Conservation (phyloP, 2,888 invertebrate species). For the Cylindroiulus punctatus region DNA sequence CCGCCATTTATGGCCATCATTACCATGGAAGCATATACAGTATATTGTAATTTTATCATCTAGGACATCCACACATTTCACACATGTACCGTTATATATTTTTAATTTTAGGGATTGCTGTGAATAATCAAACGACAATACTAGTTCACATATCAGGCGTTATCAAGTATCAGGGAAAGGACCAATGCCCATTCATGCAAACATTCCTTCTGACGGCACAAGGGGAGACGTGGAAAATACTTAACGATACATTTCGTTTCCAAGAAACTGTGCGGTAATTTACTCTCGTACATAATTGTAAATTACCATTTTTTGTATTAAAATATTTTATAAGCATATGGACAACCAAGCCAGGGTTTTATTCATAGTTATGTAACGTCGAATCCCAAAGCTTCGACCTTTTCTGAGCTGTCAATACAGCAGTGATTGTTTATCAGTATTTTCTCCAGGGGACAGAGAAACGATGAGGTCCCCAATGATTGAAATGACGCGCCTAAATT, state of each 20-base stretch:
- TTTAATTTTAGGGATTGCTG: constrained; percentile 73
- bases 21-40: no score
- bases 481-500: no score
- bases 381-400: no score
- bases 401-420: no score
- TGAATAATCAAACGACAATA: constrained; percentile 81
- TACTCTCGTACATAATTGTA: neutral
- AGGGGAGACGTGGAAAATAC: constrained; percentile 93
- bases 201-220: constrained; percentile 87
- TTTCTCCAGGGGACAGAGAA: no score
- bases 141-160: constrained; percentile 85
- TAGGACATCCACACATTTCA: no score
- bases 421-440: no score
- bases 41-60: no score
- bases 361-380: no score
- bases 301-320: neutral
- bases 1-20: no score
- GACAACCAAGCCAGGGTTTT: neutral
- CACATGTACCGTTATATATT: no score
- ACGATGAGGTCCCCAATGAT: no score
- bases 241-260: constrained; percentile 85
- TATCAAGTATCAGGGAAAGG: constrained; percentile 76
- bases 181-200: constrained; percentile 78
- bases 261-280: constrained; percentile 69
- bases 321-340: neutral